Percentiles rank a stretch among this genome's conserved stretches.
These are phyloP conservation scores for Avahi laniger DNA, from an alignment of 2,797 vertebrate species.

Conservation along the genomic window DNA sequence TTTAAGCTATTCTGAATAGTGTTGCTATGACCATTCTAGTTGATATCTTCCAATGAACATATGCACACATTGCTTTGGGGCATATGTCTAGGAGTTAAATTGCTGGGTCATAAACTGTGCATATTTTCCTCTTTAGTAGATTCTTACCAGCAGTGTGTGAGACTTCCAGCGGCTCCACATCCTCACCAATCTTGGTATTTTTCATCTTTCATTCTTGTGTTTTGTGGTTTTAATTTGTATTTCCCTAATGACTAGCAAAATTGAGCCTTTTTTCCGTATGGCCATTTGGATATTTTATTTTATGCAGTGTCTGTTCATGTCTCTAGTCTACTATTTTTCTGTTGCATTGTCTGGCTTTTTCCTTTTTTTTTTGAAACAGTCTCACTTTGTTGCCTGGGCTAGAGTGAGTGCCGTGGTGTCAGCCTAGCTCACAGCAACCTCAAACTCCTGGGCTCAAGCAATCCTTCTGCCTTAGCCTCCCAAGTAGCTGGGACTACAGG, in stretches of 20 bases:
- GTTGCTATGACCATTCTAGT: background rate
- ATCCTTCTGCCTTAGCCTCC: too few species aligned
- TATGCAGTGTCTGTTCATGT: background rate
- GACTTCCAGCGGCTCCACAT: background rate
- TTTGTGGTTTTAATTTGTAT: background rate
- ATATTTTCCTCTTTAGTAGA: background rate
- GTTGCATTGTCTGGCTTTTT: background rate
- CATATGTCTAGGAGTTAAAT: background rate
- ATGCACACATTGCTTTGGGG: background rate
- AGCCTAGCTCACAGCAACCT: too few species aligned
- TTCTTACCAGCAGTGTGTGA: fast-evolving
- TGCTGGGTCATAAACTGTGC: background rate
- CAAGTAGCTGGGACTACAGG: too few species aligned
- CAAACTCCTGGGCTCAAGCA: too few species aligned
- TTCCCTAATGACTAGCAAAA: background rate
- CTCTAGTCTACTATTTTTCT: background rate
- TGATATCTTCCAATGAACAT: background rate
- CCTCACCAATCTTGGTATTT: background rate
- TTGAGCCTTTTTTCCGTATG: background rate
- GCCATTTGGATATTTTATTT: background rate
- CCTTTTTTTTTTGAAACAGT: background rate
- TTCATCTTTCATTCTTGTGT: background rate
- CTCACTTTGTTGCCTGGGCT: too few species aligned
- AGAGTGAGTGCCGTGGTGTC: too few species aligned
- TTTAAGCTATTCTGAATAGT: too few species aligned